phyloP scores from a whole-genome alignment of 1,140 invertebrate species.

The Drosophila varians region DNA sequence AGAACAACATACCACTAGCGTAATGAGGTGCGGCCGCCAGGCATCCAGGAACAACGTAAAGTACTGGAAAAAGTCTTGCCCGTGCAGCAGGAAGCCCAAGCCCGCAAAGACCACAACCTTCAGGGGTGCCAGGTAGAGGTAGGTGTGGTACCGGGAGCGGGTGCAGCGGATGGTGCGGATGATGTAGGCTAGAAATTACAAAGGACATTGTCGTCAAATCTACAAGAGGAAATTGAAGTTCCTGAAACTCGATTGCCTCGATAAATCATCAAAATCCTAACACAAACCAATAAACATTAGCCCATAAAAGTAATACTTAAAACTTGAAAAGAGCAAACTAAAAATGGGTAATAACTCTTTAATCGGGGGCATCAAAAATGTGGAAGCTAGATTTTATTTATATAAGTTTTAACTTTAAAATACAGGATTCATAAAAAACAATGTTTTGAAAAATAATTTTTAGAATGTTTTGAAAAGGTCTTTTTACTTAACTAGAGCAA shows the following conservation, averaged over 20 bases:
- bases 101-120: constrained; percentile 88
- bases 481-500: too few relatives aligned
- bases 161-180: constrained; percentile 77
- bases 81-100: constrained; percentile 85
- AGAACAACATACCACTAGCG: constrained; percentile 84
- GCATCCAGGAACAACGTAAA: constrained; percentile 84
- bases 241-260: neutral
- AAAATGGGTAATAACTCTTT: too few relatives aligned
- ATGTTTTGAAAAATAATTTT: too few relatives aligned
- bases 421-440: too few relatives aligned
- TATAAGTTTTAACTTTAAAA: too few relatives aligned
- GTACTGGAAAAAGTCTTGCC: constrained; percentile 85
- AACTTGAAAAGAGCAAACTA: too few relatives aligned
- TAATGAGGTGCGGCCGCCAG: constrained; percentile 86
- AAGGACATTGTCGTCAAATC: neutral
- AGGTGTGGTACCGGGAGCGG: constrained; percentile 88
- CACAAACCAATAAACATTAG: too few relatives aligned
- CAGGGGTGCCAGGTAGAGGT: constrained; percentile 88
- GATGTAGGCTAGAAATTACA: constrained; percentile 52
- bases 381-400: too few relatives aligned
- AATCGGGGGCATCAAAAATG: too few relatives aligned
- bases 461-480: too few relatives aligned
- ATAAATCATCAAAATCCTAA: neutral
- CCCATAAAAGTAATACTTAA: too few relatives aligned
- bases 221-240: neutral